Base-by-base conservation (phyloP, 2,888 invertebrate species). In the Sinotaia quadrata region DNA sequence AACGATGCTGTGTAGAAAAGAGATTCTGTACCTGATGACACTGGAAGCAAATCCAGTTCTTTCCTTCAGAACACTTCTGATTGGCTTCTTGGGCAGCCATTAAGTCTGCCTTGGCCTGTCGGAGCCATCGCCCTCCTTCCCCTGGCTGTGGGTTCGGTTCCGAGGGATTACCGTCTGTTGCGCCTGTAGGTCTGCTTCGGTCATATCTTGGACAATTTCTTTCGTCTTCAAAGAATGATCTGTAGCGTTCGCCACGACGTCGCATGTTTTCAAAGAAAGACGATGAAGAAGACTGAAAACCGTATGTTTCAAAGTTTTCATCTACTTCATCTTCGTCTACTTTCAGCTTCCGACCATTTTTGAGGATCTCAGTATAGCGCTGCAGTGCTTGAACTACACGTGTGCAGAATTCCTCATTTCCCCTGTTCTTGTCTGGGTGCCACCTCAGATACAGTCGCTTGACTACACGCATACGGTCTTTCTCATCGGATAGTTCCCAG, bases 21-120 rank as follows among this genome's bases (percentile, higher is more conserved):
- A n/a, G n/a, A n/a, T n/a, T n/a, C n/a, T n/a, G 1, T 59, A 81
- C 81, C 75, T 80, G 80, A 44, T 82, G 78, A 59, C 74, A 75
- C 56, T 71, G 77, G 68, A 73, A 78, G 62, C 79, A 79, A 10
- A 75, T 71, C 81, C 81, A 81, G 69, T 77, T 76, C 62, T 71
- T 71, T 2, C 71, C 71, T 8, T 59, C 57, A 34, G 34, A 54
- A n/a, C 73, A 68, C 10, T 63, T 54, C 12, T 57, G 59, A 12
- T 67, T 37, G 18, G 73, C 75, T 47, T 72, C 71, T 54, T 63
- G 37, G 8, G 78, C 77, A 37, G 75, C 70, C 33, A 67, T 49
- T 3, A 80, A 58, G 57, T 81, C 81, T 27, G 52, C 63, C 41
- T 71, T 59, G 7, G 81, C 81, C 60, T 81, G 81, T 21, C 67